phyloP scores from a whole-genome alignment of 2,888 invertebrate genomes.

The Cosmorhoe ocellata region DNA sequence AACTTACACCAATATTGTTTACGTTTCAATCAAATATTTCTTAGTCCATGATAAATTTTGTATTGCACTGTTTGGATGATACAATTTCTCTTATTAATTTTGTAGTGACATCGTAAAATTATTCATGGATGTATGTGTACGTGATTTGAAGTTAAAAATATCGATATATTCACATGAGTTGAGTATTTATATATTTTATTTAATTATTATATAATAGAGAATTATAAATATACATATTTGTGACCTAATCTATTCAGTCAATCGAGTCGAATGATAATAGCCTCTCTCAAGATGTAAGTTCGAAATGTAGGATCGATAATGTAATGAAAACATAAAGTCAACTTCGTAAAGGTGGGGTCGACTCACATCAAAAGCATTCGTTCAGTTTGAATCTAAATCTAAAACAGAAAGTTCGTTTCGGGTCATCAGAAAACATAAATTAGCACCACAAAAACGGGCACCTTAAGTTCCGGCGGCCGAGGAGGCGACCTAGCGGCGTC shows the following conservation, averaged over 20 bases:
- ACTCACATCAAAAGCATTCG: conserved; percentile 37
- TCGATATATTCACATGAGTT: conserved; percentile 39
- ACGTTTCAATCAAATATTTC: conserved; percentile 36
- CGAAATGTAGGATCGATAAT: conserved; percentile 49
- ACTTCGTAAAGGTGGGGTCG: conserved; percentile 40
- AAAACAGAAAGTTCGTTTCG: conserved; percentile 43
- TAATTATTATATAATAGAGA: conserved; percentile 47
- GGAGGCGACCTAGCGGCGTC: conserved; percentile 30
- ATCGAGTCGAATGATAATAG: conserved; percentile 79
- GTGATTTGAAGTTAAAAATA: conserved; percentile 29
- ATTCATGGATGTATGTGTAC: conserved; percentile 21
- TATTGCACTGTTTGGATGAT: conserved; percentile 66
- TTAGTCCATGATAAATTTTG: conserved; percentile 46
- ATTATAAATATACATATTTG: conserved; percentile 62
- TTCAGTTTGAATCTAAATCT: conserved; percentile 30
- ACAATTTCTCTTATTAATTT: conserved; percentile 39
- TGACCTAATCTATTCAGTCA: conserved; percentile 81
- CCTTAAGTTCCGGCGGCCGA: conserved; percentile 40
- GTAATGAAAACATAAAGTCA: conserved; percentile 44
- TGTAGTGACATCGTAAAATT: conserved; percentile 18
- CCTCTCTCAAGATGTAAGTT: conserved; percentile 72
- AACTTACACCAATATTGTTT: conserved; percentile 48
- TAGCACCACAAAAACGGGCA: conserved; percentile 50
- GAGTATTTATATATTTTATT: conserved; percentile 61
- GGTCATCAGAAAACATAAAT: conserved; percentile 45